Evolutionary conservation across 2,797 vertebrate genomes (phyloP).

Genomic region (Diceros bicornis): DNA sequence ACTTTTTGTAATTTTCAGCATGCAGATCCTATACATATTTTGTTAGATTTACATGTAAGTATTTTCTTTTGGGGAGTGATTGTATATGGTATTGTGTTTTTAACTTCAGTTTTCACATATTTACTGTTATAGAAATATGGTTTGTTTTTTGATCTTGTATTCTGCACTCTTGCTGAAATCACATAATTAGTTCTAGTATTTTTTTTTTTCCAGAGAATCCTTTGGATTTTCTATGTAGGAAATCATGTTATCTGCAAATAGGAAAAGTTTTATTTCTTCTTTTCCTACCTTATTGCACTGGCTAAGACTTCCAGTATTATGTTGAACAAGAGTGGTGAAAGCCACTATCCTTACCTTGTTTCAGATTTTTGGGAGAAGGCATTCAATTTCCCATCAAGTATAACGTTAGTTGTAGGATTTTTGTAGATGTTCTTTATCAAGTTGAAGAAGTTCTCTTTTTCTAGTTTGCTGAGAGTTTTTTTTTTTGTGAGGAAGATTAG

Average conservation of each 20-base stretch:
- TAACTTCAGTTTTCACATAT: neutral
- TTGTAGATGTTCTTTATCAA: neutral
- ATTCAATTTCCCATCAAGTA: neutral
- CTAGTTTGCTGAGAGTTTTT: neutral
- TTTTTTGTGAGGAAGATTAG: too few species aligned
- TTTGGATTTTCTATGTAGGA: constrained; percentile 29
- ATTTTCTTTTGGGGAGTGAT: constrained; percentile 2
- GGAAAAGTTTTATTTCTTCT: neutral
- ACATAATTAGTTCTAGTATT: neutral
- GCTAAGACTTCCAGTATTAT: neutral
- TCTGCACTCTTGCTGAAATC: neutral
- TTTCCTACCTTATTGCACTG: neutral
- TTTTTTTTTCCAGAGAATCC: neutral
- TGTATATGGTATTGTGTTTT: neutral
- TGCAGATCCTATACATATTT: neutral
- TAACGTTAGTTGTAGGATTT: neutral
- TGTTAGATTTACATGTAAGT: neutral
- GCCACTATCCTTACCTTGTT: neutral
- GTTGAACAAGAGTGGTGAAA: neutral
- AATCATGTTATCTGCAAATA: neutral
- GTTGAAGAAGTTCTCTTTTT: neutral
- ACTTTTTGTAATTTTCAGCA: neutral
- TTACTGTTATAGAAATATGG: neutral
- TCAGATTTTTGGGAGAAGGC: neutral
- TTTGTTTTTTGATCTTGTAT: constrained; percentile 31